A percentile compares a stretch with the other conserved stretches of the same genome.
Conservation (phyloP, 2,888 invertebrate species). For the Lasiommata megera region DNA sequence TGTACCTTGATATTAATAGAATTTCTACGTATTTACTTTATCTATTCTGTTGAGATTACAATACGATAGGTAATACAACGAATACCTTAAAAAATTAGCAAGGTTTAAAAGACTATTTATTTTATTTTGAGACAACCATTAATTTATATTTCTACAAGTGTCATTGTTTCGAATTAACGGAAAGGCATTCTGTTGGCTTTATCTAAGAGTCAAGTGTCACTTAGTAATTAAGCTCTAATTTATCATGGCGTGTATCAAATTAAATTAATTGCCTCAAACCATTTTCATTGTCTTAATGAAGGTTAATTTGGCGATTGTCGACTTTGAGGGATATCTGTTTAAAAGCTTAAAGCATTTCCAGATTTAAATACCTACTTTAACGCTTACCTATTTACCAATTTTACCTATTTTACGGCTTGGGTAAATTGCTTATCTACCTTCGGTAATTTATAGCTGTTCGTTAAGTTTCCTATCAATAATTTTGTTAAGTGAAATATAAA, state of each 20-base stretch:
- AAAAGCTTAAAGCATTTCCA: not conserved
- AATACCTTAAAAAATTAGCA: not conserved
- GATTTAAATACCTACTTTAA: not conserved
- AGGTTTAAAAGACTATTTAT: not conserved
- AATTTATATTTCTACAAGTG: not conserved
- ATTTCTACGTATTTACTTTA: no score
- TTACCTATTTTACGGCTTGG: no score
- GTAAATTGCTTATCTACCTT: no score
- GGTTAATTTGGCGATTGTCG: not conserved
- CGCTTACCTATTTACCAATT: no score
- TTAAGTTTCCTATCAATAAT: no score
- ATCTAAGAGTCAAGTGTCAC: conserved; percentile 13
- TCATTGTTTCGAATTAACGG: conserved; percentile 5
- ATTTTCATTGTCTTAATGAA: not conserved
- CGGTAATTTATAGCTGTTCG: no score
- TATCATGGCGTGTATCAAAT: conserved; percentile 12
- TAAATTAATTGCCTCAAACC: conserved; percentile 6
- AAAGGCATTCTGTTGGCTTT: conserved; percentile 9
- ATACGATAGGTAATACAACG: not conserved
- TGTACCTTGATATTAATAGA: not conserved
- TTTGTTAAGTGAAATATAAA: no score
- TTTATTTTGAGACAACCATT: not conserved
- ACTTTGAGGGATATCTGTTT: not conserved
- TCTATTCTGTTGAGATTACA: not conserved
- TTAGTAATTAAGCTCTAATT: conserved; percentile 11